Conservation (phyloP, 2,113 vertebrate genomes). For the Melanerpes aurifrons region DNA sequence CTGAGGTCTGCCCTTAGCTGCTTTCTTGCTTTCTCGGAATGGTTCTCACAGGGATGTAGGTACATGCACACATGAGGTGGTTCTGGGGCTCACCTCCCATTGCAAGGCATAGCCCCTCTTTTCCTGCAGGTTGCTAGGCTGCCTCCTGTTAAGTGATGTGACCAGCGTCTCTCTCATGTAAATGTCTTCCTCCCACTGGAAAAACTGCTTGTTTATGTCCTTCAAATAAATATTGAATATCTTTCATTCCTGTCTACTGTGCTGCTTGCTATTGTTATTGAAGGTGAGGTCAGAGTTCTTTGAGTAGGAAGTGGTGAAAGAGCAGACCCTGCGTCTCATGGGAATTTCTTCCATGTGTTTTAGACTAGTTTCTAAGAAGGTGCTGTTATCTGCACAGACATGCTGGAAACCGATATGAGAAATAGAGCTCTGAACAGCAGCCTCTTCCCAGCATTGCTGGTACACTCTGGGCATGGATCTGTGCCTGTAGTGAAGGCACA, state of each 20-base stretch:
- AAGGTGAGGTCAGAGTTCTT: background rate
- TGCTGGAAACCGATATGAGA: background rate
- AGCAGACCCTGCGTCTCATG: background rate
- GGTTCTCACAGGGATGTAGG: fast-evolving
- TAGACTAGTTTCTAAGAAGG: background rate
- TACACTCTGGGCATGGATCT: background rate
- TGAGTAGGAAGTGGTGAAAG: background rate
- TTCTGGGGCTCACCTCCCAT: background rate
- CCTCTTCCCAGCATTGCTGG: background rate
- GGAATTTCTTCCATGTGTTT: background rate
- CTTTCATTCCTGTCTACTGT: background rate
- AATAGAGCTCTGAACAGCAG: background rate
- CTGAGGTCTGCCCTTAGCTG: background rate
- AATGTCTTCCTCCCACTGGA: background rate
- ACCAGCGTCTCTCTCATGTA: background rate
- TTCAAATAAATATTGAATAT: constrained; percentile 46
- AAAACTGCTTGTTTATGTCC: background rate
- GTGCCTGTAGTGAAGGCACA: background rate
- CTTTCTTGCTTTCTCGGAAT: background rate
- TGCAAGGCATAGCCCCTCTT: fast-evolving
- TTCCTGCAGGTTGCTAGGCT: background rate
- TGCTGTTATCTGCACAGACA: background rate
- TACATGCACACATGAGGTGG: fast-evolving
- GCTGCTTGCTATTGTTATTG: constrained; percentile 1
- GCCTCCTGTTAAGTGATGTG: background rate